A percentile compares a stretch with the other conserved stretches of the same genome.
Evolutionary conservation across 1,140 invertebrate genomes (phyloP).

Genomic region (Adoxophyes honmai): DNA sequence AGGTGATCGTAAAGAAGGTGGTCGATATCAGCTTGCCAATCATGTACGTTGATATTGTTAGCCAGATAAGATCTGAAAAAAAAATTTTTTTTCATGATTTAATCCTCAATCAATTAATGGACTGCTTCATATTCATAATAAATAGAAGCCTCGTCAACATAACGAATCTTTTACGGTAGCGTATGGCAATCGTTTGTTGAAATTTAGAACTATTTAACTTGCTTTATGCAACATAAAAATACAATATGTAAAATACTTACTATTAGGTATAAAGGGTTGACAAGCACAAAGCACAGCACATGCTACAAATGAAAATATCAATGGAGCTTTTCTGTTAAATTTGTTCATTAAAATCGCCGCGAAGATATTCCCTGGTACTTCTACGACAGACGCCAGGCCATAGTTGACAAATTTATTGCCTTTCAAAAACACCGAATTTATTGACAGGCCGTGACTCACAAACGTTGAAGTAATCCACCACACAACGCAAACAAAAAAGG

Average conservation of each 20-base stretch:
- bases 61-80: constrained; percentile 23
- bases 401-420: constrained; percentile 85
- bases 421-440: constrained; percentile 86
- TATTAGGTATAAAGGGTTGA: constrained; percentile 50
- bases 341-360: constrained; percentile 52
- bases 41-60: constrained; percentile 60
- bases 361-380: constrained; percentile 82
- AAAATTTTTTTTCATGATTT: background rate
- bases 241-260: constrained; percentile 37
- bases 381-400: constrained; percentile 79
- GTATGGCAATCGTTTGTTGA: too few species aligned
- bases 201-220: too few species aligned
- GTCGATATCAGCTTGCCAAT: constrained; percentile 79
- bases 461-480: constrained; percentile 85
- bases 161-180: too few species aligned
- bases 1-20: constrained; percentile 73
- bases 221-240: too few species aligned
- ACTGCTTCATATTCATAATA: too few species aligned
- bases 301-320: constrained; percentile 47
- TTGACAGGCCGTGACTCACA: constrained; percentile 87
- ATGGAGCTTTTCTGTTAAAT: constrained; percentile 48
- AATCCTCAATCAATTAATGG: too few species aligned
- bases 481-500: constrained; percentile 79
- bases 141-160: too few species aligned
- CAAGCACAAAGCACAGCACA: constrained; percentile 43